phyloP scores from a whole-genome alignment of 2,888 invertebrate genomes.

The Noctua janthe region DNA sequence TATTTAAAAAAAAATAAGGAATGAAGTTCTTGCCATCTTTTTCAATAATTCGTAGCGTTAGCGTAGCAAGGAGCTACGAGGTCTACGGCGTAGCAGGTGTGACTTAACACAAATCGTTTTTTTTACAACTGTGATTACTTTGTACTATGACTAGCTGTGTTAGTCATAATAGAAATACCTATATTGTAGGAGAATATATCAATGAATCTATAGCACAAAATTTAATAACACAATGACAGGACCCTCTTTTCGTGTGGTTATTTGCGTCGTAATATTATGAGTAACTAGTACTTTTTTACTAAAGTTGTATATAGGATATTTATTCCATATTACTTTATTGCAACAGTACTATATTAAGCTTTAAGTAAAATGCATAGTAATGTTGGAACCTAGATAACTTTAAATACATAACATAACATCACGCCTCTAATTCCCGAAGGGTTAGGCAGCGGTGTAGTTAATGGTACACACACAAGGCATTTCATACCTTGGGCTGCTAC shows the following conservation, averaged over 20 bases:
- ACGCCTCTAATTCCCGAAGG: background rate
- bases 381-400: background rate
- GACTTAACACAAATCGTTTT: background rate
- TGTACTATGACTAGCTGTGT: background rate
- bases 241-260: background rate
- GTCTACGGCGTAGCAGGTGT: slow-evolving; percentile 52
- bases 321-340: background rate
- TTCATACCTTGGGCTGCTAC: background rate
- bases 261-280: background rate
- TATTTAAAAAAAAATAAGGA: background rate
- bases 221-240: background rate
- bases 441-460: background rate
- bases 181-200: background rate
- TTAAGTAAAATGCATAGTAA: background rate
- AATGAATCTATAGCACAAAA: background rate
- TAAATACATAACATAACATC: background rate
- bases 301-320: background rate
- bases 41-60: background rate
- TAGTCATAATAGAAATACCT: background rate
- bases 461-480: background rate
- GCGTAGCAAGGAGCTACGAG: slow-evolving; percentile 37
- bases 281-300: background rate
- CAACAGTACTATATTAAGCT: background rate
- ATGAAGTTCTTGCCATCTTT: background rate
- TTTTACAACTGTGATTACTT: background rate